Evolutionary conservation across 2,113 vertebrate genomes (phyloP).

Genomic region (Neoarius graeffei): DNA sequence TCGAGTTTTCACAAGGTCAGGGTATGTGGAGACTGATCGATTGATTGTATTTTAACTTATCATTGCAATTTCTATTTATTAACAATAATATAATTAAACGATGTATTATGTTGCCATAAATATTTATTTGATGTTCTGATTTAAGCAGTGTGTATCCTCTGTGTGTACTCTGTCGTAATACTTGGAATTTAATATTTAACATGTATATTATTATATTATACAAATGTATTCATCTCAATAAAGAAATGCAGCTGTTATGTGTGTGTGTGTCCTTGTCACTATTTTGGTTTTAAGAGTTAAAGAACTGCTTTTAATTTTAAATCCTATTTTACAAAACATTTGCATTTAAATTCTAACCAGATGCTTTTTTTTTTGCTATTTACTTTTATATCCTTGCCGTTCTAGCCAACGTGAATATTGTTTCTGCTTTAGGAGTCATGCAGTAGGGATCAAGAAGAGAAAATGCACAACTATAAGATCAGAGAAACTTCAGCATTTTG

Average conservation of each 20-base stretch:
- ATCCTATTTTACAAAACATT: background rate
- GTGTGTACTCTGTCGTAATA: background rate
- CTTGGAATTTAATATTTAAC: background rate
- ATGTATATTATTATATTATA: background rate
- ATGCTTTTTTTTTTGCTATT: background rate
- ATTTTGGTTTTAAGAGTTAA: background rate
- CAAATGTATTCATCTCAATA: slow-evolving; percentile 18
- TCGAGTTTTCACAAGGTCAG: background rate
- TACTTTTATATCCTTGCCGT: background rate
- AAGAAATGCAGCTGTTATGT: background rate
- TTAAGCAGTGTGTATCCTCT: background rate
- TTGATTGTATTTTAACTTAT: background rate
- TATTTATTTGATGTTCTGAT: slow-evolving; percentile 7
- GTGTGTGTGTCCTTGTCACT: background rate
- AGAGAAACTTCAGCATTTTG: background rate
- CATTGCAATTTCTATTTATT: background rate
- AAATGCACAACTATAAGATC: background rate
- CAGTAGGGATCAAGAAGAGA: background rate
- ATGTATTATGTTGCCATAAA: background rate
- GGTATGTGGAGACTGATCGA: no score
- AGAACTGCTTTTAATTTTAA: background rate
- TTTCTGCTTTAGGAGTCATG: background rate
- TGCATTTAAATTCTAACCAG: background rate
- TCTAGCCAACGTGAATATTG: background rate
- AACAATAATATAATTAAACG: background rate